A percentile compares a stretch with the other conserved stretches of the same genome.
Conservation (phyloP, 2,888 invertebrate species). For the Prosapia bicincta region DNA sequence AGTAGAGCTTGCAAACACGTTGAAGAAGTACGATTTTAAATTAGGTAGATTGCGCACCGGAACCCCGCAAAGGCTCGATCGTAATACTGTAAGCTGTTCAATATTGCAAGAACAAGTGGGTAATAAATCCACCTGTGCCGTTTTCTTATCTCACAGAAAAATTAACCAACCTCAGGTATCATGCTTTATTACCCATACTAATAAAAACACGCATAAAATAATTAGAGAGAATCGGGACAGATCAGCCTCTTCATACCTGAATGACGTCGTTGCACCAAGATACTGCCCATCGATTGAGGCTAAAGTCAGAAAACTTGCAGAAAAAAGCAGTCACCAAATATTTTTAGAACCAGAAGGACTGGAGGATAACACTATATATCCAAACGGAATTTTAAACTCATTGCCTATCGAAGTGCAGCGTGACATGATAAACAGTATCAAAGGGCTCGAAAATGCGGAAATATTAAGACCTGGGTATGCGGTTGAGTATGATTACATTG, state of each 20-base stretch:
- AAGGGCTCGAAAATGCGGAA: slow-evolving; percentile 51
- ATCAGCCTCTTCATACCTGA: no score
- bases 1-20: background rate
- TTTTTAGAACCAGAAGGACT: slow-evolving; percentile 48
- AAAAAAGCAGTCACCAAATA: background rate
- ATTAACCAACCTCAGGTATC: no score
- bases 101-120: no score
- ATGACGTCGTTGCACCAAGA: background rate
- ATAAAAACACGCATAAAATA: no score
- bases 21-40: no score
- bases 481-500: slow-evolving; percentile 58
- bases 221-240: no score
- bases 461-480: slow-evolving; percentile 54
- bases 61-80: background rate
- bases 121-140: no score
- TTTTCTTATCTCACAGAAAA: no score
- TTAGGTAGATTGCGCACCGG: background rate
- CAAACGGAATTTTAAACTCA: slow-evolving; percentile 56
- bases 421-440: slow-evolving; percentile 48
- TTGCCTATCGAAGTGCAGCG: slow-evolving; percentile 52
- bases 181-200: no score
- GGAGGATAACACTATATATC: slow-evolving; percentile 52
- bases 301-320: background rate
- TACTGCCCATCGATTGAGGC: background rate
- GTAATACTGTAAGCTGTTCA: no score